Percentiles rank a stretch among this genome's conserved stretches.
phyloP scores from a whole-genome alignment of 2,888 invertebrate genomes.

The Octodonta nipae region DNA sequence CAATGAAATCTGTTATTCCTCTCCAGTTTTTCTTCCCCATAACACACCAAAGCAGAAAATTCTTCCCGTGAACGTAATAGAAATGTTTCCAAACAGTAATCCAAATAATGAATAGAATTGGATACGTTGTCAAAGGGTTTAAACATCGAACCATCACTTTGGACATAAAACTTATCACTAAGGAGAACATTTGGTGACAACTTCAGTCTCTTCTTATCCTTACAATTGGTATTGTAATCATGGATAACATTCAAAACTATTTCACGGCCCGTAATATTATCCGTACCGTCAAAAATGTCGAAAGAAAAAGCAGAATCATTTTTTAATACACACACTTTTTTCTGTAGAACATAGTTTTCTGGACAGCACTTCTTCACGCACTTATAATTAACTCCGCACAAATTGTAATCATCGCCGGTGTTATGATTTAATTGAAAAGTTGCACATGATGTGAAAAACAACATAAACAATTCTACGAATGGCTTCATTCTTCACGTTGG shows the following conservation, averaged over 20 bases:
- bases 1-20: neutral
- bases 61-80: slow-evolving; percentile 3
- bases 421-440: slow-evolving; percentile 11
- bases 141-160: slow-evolving; percentile 14
- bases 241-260: slow-evolving; percentile 13
- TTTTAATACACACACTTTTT: slow-evolving; percentile 9
- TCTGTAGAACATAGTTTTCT: slow-evolving; percentile 11
- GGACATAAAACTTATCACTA: slow-evolving; percentile 13
- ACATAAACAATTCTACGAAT: no score
- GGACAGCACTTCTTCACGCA: slow-evolving; percentile 19
- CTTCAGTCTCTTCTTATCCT: slow-evolving; percentile 7
- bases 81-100: slow-evolving; percentile 15
- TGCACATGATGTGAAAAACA: no score
- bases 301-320: slow-evolving; percentile 9
- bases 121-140: slow-evolving; percentile 10
- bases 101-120: slow-evolving; percentile 7
- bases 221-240: slow-evolving; percentile 8
- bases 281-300: slow-evolving; percentile 10
- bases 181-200: slow-evolving; percentile 7
- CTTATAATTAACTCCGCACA: slow-evolving; percentile 5
- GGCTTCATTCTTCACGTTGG: no score
- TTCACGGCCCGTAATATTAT: slow-evolving; percentile 8
- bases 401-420: slow-evolving; percentile 9
- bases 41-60: slow-evolving; percentile 11
- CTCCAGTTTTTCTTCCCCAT: slow-evolving; percentile 6